phyloP scores from a whole-genome alignment of 2,113 vertebrate species.

The Bambusicola thoracicus region DNA sequence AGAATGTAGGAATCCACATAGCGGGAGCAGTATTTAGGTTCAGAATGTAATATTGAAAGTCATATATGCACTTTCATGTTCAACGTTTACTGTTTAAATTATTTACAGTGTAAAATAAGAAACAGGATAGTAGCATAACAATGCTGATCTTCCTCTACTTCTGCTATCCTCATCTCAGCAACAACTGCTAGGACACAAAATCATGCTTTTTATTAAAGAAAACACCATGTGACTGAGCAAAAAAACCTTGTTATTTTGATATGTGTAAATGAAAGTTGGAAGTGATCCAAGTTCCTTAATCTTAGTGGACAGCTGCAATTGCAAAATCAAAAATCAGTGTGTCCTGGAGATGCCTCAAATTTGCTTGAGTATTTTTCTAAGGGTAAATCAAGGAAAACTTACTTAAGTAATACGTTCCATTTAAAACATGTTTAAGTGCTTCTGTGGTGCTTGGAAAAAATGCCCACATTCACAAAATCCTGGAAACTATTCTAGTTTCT shows the following conservation, averaged over 20 bases:
- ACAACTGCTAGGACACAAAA: background rate
- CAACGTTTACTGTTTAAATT: background rate
- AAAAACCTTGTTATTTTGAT: background rate
- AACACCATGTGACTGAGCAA: background rate
- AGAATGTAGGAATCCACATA: background rate
- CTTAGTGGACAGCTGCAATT: constrained; percentile 60
- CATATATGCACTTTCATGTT: background rate
- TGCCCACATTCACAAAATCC: background rate
- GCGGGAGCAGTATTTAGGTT: background rate
- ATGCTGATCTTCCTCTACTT: background rate
- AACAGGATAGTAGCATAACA: background rate
- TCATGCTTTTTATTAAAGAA: background rate
- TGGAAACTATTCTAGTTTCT: constrained; percentile 20
- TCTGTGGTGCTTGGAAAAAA: background rate
- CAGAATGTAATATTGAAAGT: background rate
- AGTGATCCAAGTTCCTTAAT: constrained; percentile 37
- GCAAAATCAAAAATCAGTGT: constrained; percentile 52
- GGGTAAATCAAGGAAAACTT: constrained; percentile 31
- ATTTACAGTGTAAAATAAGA: background rate
- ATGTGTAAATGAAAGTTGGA: background rate
- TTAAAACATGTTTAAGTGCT: constrained; percentile 29
- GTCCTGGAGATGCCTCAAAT: constrained; percentile 39
- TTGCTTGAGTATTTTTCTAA: constrained; percentile 49
- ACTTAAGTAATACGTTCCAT: constrained; percentile 18
- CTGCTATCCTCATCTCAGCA: background rate